A percentile compares a stretch with the other conserved stretches of the same genome.
Conservation (phyloP, 2,888 invertebrate genomes). For the Tubulanus polymorphus region DNA sequence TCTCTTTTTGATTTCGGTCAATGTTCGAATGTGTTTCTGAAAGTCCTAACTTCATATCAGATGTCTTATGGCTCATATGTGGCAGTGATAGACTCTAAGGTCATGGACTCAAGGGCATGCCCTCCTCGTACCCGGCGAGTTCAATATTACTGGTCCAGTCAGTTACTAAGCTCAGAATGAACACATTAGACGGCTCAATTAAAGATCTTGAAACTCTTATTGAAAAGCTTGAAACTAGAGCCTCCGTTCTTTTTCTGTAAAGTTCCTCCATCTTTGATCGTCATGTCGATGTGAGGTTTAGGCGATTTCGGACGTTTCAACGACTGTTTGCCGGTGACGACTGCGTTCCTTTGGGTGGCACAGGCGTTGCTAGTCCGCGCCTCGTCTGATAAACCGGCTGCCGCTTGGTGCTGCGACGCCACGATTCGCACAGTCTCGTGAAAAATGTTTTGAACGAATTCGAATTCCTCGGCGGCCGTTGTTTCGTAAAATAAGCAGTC, state of each 20-base stretch:
- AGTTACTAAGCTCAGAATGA: no score
- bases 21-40: no score
- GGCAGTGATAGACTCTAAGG: no score
- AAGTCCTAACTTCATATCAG: no score
- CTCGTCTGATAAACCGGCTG: slow-evolving; percentile 16
- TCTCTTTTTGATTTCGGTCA: no score
- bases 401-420: slow-evolving; percentile 23
- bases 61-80: no score
- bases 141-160: no score
- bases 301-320: slow-evolving; percentile 18
- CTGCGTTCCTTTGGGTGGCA: no score
- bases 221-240: slow-evolving; percentile 35
- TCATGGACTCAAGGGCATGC: no score
- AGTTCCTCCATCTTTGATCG: slow-evolving; percentile 25
- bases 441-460: slow-evolving; percentile 47
- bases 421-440: slow-evolving; percentile 33
- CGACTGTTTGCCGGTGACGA: neutral
- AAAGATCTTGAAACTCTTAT: slow-evolving; percentile 45
- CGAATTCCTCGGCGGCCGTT: slow-evolving; percentile 52
- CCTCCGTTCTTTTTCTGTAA: slow-evolving; percentile 31
- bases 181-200: no score
- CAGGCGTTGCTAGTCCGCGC: no score
- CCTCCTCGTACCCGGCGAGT: no score
- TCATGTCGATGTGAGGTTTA: slow-evolving; percentile 31
- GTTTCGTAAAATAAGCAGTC: slow-evolving; percentile 51